Conservation (phyloP, 2,888 invertebrate genomes). For the Drosophila crucigera region DNA sequence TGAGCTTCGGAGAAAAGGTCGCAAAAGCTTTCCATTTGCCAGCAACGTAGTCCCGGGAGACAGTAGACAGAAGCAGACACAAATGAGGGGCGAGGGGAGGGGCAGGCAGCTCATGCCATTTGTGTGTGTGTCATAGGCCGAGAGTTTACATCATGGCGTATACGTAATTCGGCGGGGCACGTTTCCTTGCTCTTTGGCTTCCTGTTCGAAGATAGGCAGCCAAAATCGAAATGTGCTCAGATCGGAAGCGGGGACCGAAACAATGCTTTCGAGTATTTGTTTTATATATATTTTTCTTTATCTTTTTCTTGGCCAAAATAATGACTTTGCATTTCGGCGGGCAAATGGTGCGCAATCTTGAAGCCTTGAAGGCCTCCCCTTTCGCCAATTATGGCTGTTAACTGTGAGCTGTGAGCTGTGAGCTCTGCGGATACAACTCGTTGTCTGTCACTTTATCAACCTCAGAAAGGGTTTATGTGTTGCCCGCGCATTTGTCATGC, state of each 20-base stretch:
- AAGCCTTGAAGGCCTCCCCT: not conserved
- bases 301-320: constrained; percentile 57
- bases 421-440: constrained; percentile 29
- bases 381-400: constrained; percentile 40
- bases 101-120: not conserved
- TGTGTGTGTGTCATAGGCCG: constrained; percentile 28
- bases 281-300: constrained; percentile 46
- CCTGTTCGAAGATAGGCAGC: not conserved
- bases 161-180: constrained; percentile 56
- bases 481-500: constrained; percentile 56
- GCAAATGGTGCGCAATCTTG: constrained; percentile 70
- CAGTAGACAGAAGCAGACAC: not conserved
- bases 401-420: constrained; percentile 3
- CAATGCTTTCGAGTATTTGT: constrained; percentile 41
- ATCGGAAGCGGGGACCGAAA: constrained; percentile 23
- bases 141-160: constrained; percentile 52
- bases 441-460: constrained; percentile 73
- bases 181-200: constrained; percentile 10
- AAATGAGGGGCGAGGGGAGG: not conserved
- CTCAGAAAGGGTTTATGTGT: constrained; percentile 67
- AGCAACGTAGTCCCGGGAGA: constrained; percentile 38
- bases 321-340: constrained; percentile 72
- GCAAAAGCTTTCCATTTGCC: constrained; percentile 71
- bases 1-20: constrained; percentile 68
- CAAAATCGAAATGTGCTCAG: constrained; percentile 40